Percentiles rank a stretch among this genome's conserved stretches.
Evolutionary conservation across 2,797 vertebrate genomes (phyloP).

Genomic region (Eulemur coronatus): DNA sequence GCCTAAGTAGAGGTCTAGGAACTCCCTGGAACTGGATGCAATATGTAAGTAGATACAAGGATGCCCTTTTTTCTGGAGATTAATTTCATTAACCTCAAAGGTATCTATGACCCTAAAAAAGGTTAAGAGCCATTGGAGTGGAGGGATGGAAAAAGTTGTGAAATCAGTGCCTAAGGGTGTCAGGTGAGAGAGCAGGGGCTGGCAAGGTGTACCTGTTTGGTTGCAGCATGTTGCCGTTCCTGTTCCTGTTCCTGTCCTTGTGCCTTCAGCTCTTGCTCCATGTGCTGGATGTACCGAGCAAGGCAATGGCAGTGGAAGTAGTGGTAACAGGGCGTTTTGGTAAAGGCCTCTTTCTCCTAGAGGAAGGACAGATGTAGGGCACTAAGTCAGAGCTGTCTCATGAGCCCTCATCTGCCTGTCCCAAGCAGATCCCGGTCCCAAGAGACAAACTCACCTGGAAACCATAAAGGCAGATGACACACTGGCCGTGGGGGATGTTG

Average conservation of each 20-base stretch:
- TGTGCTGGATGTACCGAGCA: constrained; percentile 93
- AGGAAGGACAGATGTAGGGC: not conserved
- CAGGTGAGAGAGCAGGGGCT: fast-evolving
- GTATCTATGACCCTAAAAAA: not conserved
- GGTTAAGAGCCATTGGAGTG: not conserved
- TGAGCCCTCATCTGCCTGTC: not conserved
- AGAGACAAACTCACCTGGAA: constrained; percentile 87
- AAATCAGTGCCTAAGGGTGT: fast-evolving
- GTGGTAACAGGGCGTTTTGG: constrained; percentile 95
- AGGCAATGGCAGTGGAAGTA: constrained; percentile 97
- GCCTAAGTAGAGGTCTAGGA: not conserved
- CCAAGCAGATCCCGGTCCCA: not conserved
- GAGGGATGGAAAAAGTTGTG: not conserved
- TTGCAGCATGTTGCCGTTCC: constrained; percentile 79
- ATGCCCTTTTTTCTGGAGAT: not conserved
- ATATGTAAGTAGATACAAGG: not conserved
- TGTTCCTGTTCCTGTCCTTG: constrained; percentile 89
- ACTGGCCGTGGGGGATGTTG: constrained; percentile 96
- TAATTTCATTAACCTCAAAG: not conserved
- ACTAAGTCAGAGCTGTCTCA: not conserved
- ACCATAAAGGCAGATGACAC: constrained; percentile 96
- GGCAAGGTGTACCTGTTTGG: constrained; percentile 74
- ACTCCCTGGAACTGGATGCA: not conserved
- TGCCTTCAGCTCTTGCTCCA: constrained; percentile 90
- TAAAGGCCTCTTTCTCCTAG: constrained; percentile 92